These are phyloP conservation scores for Chelon auratus DNA, from an alignment of 2,797 vertebrate genomes.

Conservation along the genomic window DNA sequence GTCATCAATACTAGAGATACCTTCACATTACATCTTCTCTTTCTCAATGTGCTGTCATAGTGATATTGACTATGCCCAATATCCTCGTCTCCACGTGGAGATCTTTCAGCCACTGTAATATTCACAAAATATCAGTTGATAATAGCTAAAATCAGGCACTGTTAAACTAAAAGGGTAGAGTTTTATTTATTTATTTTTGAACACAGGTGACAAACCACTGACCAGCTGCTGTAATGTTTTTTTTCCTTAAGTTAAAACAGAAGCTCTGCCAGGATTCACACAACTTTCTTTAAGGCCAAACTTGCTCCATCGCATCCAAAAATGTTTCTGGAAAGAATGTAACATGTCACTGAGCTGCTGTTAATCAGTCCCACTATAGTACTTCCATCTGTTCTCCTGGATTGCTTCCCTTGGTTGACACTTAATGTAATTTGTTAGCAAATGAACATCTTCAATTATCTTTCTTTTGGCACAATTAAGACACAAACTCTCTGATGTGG, in stretches of 20 bases:
- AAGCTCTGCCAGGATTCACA: neutral
- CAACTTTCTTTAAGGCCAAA: neutral
- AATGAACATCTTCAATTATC: slow-evolving; percentile 8
- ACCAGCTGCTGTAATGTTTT: neutral
- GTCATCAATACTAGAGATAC: no score
- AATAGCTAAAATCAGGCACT: no score
- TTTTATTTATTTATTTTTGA: neutral
- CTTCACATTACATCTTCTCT: no score
- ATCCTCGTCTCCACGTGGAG: no score
- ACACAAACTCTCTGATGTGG: neutral
- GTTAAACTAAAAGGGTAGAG: neutral
- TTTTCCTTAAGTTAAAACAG: slow-evolving; percentile 3
- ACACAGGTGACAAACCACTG: neutral
- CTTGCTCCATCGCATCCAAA: neutral
- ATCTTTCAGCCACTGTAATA: no score
- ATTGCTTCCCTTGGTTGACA: neutral
- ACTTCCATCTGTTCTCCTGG: slow-evolving; percentile 30
- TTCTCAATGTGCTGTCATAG: no score
- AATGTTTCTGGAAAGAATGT: slow-evolving; percentile 30
- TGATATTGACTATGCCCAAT: no score
- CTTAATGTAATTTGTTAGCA: slow-evolving; percentile 10
- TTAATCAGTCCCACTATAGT: neutral
- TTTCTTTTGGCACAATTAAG: neutral
- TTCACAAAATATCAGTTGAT: no score
- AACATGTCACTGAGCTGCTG: neutral